These are phyloP conservation scores for Ctenoplectra terminalis DNA, from an alignment of 1,140 invertebrate species.

Conservation along the genomic window DNA sequence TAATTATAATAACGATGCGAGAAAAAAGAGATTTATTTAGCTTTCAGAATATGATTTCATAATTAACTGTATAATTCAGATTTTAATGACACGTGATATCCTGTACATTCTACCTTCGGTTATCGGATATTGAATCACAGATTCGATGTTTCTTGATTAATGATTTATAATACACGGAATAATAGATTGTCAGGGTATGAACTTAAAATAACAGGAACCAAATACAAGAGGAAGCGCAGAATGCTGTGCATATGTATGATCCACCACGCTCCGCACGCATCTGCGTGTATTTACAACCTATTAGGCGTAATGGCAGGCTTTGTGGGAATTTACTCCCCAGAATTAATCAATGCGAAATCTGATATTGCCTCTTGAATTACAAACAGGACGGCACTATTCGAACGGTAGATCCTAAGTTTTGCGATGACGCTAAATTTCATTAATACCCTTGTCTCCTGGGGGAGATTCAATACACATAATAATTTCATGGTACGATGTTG, in stretches of 20 bases:
- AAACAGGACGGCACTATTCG: neutral
- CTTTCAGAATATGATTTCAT: too few relatives aligned
- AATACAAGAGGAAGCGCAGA: constrained; percentile 19
- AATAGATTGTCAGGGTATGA: neutral
- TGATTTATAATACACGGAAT: too few relatives aligned
- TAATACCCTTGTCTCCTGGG: neutral
- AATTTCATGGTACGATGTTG: too few relatives aligned
- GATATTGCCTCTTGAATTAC: constrained; percentile 35
- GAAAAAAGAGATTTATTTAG: too few relatives aligned
- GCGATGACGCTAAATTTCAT: neutral
- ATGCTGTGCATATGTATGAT: constrained; percentile 49
- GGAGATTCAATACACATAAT: neutral
- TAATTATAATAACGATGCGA: too few relatives aligned
- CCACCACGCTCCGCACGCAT: constrained; percentile 44
- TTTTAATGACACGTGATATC: too few relatives aligned
- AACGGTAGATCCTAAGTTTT: neutral
- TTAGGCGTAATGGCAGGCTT: constrained; percentile 57
- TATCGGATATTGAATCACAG: too few relatives aligned
- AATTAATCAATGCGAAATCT: constrained; percentile 52
- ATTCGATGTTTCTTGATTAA: too few relatives aligned
- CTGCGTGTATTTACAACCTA: constrained; percentile 65
- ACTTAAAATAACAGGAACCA: constrained; percentile 52
- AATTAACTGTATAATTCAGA: too few relatives aligned
- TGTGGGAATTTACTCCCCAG: constrained; percentile 52
- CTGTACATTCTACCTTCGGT: too few relatives aligned